A percentile compares a stretch with the other conserved stretches of the same genome.
These are phyloP conservation scores for Syrista parreyssii DNA, from an alignment of 2,888 invertebrate species.

Conservation along the genomic window DNA sequence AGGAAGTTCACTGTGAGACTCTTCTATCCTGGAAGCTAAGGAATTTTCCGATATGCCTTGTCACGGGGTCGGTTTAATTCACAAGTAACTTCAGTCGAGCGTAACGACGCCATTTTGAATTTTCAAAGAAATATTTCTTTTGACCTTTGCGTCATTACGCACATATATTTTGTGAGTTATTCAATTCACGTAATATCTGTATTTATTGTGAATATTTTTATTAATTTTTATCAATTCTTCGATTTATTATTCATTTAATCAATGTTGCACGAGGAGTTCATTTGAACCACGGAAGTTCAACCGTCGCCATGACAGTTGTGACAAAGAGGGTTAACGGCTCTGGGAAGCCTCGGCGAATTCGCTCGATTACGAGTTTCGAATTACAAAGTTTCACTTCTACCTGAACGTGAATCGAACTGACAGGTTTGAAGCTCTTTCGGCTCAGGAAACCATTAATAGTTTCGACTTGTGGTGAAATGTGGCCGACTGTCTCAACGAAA, in stretches of 20 bases:
- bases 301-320: background rate
- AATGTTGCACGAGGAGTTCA: background rate
- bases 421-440: background rate
- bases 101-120: background rate
- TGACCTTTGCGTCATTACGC: background rate
- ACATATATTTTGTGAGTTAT: background rate
- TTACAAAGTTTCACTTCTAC: background rate
- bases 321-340: background rate
- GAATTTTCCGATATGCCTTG: background rate
- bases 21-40: background rate
- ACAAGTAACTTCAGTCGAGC: background rate
- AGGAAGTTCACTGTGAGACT: background rate
- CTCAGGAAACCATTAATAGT: background rate
- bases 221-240: no score
- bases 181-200: background rate
- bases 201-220: background rate
- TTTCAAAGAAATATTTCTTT: background rate
- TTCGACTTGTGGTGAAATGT: background rate
- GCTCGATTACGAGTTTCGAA: background rate
- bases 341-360: background rate
- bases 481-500: background rate
- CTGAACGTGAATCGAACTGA: background rate
- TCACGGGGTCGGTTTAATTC: background rate
- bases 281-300: background rate
- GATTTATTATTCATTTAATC: background rate